These are phyloP conservation scores for Geodia barretti DNA, from an alignment of 37 sponge, comb jelly and placozoan species.

Conservation along the genomic window DNA sequence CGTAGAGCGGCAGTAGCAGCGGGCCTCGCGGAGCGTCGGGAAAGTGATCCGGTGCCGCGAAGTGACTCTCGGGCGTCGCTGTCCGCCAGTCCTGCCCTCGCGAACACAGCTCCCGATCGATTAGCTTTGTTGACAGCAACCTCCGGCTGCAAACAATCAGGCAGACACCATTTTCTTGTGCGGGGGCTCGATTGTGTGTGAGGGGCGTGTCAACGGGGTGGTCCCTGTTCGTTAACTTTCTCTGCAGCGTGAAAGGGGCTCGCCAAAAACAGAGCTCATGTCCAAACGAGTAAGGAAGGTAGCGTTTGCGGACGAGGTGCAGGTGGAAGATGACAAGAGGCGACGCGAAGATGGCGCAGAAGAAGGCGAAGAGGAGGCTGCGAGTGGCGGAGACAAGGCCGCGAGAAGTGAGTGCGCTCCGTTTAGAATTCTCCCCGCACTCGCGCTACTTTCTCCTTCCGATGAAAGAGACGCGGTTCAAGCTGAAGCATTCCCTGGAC, in stretches of 20 bases:
- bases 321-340: conserved; percentile 20
- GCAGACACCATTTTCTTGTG: conserved; percentile 13
- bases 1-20: not conserved
- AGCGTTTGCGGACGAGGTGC: conserved; percentile 64
- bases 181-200: not conserved
- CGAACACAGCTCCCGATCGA: not conserved
- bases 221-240: not conserved
- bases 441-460: not conserved
- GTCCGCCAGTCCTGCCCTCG: not conserved
- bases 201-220: conserved; percentile 5
- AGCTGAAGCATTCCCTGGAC: conserved; percentile 87
- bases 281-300: conserved; percentile 61
- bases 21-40: not conserved
- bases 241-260: not conserved
- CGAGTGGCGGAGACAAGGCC: not conserved
- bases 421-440: not conserved
- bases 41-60: not conserved
- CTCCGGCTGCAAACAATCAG: not conserved
- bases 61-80: not conserved
- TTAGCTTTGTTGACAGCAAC: not conserved
- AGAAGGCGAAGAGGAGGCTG: not conserved
- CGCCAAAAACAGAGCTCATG: not conserved
- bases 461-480: conserved; percentile 71
- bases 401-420: not conserved
- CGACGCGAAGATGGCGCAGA: conserved; percentile 1